Base-by-base conservation (phyloP, 2,113 vertebrate genomes). In the Sakesphorus luctuosus region DNA sequence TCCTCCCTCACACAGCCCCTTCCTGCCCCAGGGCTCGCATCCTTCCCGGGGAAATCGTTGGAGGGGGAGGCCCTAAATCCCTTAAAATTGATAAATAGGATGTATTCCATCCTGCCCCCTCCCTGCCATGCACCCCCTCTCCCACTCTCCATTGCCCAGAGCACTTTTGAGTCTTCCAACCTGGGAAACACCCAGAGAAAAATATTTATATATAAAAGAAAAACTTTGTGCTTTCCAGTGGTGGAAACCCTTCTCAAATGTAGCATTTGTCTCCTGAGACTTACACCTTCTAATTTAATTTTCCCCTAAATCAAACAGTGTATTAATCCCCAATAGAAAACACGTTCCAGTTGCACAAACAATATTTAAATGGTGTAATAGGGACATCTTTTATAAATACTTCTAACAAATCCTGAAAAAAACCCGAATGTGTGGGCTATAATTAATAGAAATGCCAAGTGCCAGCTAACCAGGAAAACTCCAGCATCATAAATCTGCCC, bases 401-500 rank as follows among this genome's bases (percentile, higher is more conserved):
- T 90, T 93, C 72, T 72, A 94, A 93, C 63, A 93, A 97, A 90
- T 86, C 52, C 88, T 76, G 89, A 78, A 84, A 97, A 96, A 76
- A 76, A 67, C 46, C 58, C 0, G 18, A 96, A 96, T 31, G 35
- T 78, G 91, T 94, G 94, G 96, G 96, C 97, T 94, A 88, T 98
- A 98, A 98, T 98, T 97, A 98, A 98, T 98, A 81, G 96, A 97
- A 98, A 98, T 97, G 98, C 97, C 98, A 98, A 97, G 92, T 97
- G 97, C 97, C 97, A 98, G 97, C 97, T 97, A 97, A 97, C 97
- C 97, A 97, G 98, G 97, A 97, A 98, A 98, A 97, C 96, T 97
- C 95, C 75, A 91, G 91, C 92, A 63, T 96, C 96, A 82, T 98
- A 98, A 98, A 98, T 98, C 98, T 98, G 98, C 97, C 97, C 91